Conservation (phyloP, 2,888 invertebrate genomes). For the Yponomeuta malinellus region DNA sequence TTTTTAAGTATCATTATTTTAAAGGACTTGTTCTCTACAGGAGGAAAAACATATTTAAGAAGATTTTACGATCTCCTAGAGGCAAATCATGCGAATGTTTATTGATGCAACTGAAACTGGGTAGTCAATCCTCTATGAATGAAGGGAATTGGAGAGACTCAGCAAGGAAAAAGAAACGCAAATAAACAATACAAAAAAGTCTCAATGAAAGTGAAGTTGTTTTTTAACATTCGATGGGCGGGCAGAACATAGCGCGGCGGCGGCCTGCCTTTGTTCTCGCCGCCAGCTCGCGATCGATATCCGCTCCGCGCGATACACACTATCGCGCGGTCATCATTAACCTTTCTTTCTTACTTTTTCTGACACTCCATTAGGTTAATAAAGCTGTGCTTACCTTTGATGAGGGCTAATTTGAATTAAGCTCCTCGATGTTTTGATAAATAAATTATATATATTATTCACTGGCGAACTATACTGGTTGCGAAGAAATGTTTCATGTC, state of each 20-base stretch:
- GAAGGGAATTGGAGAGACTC: neutral
- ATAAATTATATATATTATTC: neutral
- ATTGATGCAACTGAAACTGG: no score
- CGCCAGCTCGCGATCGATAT: constrained; percentile 46
- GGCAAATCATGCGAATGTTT: no score
- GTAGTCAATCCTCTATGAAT: neutral
- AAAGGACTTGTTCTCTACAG: no score
- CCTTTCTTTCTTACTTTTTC: constrained; percentile 5
- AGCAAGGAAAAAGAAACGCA: neutral
- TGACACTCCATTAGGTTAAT: neutral
- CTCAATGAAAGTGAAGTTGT: constrained; percentile 12
- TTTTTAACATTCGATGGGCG: constrained; percentile 15
- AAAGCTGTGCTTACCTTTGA: constrained; percentile 2
- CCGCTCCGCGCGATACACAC: constrained; percentile 30
- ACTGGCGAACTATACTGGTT: no score
- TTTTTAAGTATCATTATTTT: no score
- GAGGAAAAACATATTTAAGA: no score
- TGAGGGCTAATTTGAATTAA: neutral
- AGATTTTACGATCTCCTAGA: no score
- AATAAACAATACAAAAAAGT: neutral
- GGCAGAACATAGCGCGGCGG: constrained; percentile 7
- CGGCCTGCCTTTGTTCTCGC: constrained; percentile 44
- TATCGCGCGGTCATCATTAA: constrained; percentile 24
- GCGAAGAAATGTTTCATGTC: neutral
- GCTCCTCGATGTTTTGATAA: neutral